Base-by-base conservation (phyloP, 2,888 invertebrate species). In the Coleophora deauratella region DNA sequence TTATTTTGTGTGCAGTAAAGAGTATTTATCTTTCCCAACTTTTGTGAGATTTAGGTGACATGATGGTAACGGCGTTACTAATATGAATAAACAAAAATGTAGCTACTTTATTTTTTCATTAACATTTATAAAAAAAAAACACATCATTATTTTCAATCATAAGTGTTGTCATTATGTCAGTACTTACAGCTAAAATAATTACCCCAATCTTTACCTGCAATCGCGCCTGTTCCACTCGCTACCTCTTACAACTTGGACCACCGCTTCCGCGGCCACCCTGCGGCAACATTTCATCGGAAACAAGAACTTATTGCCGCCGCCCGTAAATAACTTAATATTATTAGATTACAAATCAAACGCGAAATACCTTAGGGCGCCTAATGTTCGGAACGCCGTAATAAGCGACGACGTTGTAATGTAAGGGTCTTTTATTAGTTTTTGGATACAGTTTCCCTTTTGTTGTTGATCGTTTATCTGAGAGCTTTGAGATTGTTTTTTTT, bases 321-420 rank as follows among this genome's bases (percentile, higher is more conserved):
- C 63, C 72, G 73, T 77, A 78, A 77, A 78, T 77, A 77, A 72
- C 70, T 71, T 73, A 70, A 72, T 71, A 71, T 72, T 76, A 77
- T 76, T 74, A 72, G 64, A 73, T 77, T 73, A 72, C 74, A 73
- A 73, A 76, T 75, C 72, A 75, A 73, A 76, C 60, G 63, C 54
- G 72, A 68, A 60, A 64, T 66, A 57, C 53, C 49, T 59, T 54
- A 44, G 31, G n/a, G 4, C 31, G n/a, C 31, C n/a, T 31, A 11
- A 11, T 31, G n/a, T 31, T 31, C 11, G n/a, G 10, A 31, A 31
- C 11, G 10, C 31, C 11, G 31, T 37, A 13, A 13, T 9, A 14
- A 30, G 37, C 28, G 37, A 14, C 12, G 35, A 37, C 31, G 21
- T 32, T 33, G 28, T 32, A 32, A 21, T 32, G 12, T 33, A 32